Conservation (phyloP, 2,888 invertebrate species). For the Craniophora ligustri region DNA sequence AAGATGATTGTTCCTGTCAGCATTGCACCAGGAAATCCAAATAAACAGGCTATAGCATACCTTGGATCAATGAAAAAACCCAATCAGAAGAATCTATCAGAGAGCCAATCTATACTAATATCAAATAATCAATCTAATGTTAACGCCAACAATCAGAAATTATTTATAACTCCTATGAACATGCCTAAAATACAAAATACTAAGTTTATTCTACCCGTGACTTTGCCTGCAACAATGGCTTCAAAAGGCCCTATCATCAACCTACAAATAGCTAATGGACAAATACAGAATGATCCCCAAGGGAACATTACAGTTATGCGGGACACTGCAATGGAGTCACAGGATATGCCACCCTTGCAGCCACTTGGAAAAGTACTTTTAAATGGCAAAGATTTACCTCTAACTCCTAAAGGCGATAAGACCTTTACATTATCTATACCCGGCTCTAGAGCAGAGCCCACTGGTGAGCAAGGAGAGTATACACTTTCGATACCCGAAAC, state of each 20-base stretch:
- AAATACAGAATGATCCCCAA: conserved; percentile 89
- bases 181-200: conserved; percentile 89
- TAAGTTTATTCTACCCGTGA: conserved; percentile 86
- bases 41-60: conserved; percentile 87
- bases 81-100: conserved; percentile 72
- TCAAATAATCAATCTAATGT: conserved; percentile 81
- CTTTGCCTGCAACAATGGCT: conserved; percentile 86
- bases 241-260: conserved; percentile 90
- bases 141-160: conserved; percentile 84
- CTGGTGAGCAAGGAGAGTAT: conserved; percentile 85
- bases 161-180: conserved; percentile 88
- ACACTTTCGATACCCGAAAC: conserved; percentile 86
- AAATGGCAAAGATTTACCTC: conserved; percentile 78
- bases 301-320: conserved; percentile 90
- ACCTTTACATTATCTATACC: conserved; percentile 80
- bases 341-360: conserved; percentile 82
- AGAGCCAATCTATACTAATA: conserved; percentile 83
- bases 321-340: conserved; percentile 74
- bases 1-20: conserved; percentile 86
- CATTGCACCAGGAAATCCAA: conserved; percentile 74
- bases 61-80: conserved; percentile 88
- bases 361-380: conserved; percentile 74
- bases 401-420: conserved; percentile 74
- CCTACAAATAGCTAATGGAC: conserved; percentile 91
- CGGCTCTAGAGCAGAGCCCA: conserved; percentile 84